Evolutionary conservation across 2,888 invertebrate species (phyloP).

Genomic region (Drosophila pseudotakahashii): DNA sequence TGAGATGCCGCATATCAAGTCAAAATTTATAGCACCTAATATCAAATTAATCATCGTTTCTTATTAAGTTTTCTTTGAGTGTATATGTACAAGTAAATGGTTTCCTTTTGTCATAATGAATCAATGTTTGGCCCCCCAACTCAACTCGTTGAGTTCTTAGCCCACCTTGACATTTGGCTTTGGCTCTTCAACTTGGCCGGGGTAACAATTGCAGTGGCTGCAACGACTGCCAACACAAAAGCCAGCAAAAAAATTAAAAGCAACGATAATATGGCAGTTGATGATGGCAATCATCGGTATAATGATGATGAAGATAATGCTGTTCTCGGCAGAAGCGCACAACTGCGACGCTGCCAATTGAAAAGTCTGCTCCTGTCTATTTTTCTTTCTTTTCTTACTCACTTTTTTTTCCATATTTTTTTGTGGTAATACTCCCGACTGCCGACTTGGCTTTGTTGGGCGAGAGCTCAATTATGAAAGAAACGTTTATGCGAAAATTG

Average conservation of each 20-base stretch:
- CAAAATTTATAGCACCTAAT: no score
- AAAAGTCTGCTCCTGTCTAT: constrained; percentile 51
- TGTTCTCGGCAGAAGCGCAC: constrained; percentile 42
- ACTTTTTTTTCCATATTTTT: constrained; percentile 28
- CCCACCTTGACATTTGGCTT: constrained; percentile 40
- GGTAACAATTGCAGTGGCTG: constrained; percentile 62
- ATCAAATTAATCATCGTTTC: no score
- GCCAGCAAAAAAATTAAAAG: constrained; percentile 41
- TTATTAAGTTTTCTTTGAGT: no score
- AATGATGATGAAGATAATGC: constrained; percentile 48
- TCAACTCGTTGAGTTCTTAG: background rate
- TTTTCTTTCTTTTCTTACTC: constrained; percentile 20
- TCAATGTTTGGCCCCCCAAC: background rate
- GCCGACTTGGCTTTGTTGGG: constrained; percentile 20
- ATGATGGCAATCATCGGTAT: constrained; percentile 62
- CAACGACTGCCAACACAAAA: constrained; percentile 47
- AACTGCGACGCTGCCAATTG: constrained; percentile 68
- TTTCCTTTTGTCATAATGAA: constrained; percentile 2
- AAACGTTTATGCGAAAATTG: constrained; percentile 79
- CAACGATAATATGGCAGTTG: constrained; percentile 69
- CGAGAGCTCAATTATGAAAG: constrained; percentile 63
- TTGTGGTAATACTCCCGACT: constrained; percentile 47
- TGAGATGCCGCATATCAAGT: no score
- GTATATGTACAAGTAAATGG: background rate
- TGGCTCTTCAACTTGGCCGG: constrained; percentile 13